These are phyloP conservation scores for Lycaena phlaeas DNA, from an alignment of 2,888 invertebrate species.

Conservation along the genomic window DNA sequence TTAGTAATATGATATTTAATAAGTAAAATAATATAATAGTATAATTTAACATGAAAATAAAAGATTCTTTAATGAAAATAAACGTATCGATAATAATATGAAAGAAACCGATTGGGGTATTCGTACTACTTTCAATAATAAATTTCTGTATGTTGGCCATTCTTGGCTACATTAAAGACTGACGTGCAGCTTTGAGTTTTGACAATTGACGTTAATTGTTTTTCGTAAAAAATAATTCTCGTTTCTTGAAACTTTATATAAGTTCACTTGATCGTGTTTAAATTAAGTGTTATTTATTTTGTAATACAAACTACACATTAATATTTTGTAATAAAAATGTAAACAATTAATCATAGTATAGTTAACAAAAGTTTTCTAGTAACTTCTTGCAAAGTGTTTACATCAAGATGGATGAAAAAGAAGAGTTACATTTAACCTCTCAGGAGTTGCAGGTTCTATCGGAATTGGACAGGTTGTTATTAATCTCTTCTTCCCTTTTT, in stretches of 20 bases:
- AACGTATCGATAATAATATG: too few species aligned
- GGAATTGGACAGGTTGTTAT: conserved; percentile 86
- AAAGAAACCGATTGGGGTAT: too few species aligned
- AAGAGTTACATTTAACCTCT: conserved; percentile 82
- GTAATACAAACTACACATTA: neutral
- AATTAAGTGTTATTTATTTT: neutral
- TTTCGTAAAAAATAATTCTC: neutral
- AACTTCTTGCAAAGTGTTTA: neutral
- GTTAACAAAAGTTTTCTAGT: neutral
- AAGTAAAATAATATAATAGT: too few species aligned
- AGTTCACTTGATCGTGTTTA: neutral
- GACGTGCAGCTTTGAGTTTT: neutral
- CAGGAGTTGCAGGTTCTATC: conserved; percentile 89
- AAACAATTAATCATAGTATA: neutral
- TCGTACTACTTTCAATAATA: too few species aligned
- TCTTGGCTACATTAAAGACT: neutral
- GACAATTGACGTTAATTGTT: neutral
- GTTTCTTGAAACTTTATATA: neutral
- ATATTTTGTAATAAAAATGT: neutral
- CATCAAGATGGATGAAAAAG: conserved; percentile 68
- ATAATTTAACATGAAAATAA: too few species aligned
- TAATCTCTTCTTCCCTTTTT: neutral
- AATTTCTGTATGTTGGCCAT: neutral
- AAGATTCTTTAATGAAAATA: too few species aligned
- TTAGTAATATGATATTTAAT: too few species aligned